A percentile compares a stretch with the other conserved stretches of the same genome.
Evolutionary conservation across 2,888 invertebrate species (phyloP).

Genomic region (Agrochola lychnidis): DNA sequence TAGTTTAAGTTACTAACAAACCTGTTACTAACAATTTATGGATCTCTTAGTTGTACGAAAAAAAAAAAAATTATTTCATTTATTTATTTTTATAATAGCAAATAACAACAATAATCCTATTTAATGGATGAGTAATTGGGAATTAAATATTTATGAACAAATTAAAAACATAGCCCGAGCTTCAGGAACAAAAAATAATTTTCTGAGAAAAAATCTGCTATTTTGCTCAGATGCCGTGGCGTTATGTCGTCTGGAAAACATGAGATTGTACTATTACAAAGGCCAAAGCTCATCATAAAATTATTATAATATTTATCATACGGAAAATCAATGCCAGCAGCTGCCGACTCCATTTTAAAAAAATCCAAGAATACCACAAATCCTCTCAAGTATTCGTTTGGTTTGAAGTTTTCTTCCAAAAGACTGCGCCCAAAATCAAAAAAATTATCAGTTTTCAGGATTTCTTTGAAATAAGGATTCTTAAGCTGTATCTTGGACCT

Average conservation of each 20-base stretch:
- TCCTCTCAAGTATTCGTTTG: not conserved
- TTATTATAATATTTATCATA: not conserved
- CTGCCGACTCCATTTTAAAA: not conserved
- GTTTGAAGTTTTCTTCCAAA: not conserved
- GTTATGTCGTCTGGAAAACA: not conserved
- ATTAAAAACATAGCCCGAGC: not conserved
- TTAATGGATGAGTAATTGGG: too few relatives aligned
- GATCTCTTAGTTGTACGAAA: too few relatives aligned
- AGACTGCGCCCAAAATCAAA: not conserved
- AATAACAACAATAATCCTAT: too few relatives aligned
- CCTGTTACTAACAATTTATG: too few relatives aligned
- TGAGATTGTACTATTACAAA: not conserved
- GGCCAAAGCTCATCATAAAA: not conserved
- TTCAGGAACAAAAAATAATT: not conserved
- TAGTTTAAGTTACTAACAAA: too few relatives aligned
- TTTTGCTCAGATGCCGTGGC: not conserved
- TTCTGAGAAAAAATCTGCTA: not conserved
- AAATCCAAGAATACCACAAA: not conserved
- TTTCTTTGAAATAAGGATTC: not conserved
- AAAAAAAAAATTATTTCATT: too few relatives aligned
- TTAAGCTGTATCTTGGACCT: not conserved
- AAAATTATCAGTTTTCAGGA: not conserved
- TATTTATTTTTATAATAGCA: too few relatives aligned
- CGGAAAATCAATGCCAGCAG: not conserved
- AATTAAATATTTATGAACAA: too few relatives aligned